Base-by-base conservation (phyloP, 2,797 vertebrate species). In the Enteromius argenteus region DNA sequence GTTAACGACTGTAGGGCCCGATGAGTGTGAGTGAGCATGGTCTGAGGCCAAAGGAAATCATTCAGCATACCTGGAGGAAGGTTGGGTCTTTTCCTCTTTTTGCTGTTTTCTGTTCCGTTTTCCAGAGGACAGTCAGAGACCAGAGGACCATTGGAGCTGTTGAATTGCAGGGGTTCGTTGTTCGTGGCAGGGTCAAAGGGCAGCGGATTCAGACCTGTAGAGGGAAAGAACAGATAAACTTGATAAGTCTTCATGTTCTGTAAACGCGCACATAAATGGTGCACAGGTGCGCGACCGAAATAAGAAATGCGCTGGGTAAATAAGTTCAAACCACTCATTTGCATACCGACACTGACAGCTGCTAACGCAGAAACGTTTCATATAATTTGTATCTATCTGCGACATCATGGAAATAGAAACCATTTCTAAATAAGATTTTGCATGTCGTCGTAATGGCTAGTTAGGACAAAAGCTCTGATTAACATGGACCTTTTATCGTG, bases 81-180 rank as follows among this genome's bases (percentile, higher is more conserved):
- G 77, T 88, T 94, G 91, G 95, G 88, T 91, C 97, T 94, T 92
- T 95, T 97, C 91, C 96, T 96, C 93, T 96, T 97, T 93, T 96
- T 97, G 92, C 91, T 94, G 23, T 90, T 94, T 56, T 98, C 96
- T 0, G 94, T 91, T 60, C 95, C 93, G 95, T 95, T 96, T 90
- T 98, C 95, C 39, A 94, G 88, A 2, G 95, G 92, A 90, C 95
- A 95, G 87, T 97, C 96, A 0, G 90, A 89, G 87, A 93, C 91
- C 90, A 89, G 92, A 0, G 92, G 94, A 62, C 91, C 96, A 60
- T 91, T 90, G 66, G 96, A 84, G n/a, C 91, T 89, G 92, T 80
- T 92, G 86, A 97, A 95, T 83, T 96, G 96, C 88, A 97, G 92
- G 44, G 96, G 92, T 85, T 97, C 94, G 87, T 93, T 96, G 93